Evolutionary conservation across 2,113 vertebrate genomes (phyloP).

Genomic region (Dromaius novaehollandiae): DNA sequence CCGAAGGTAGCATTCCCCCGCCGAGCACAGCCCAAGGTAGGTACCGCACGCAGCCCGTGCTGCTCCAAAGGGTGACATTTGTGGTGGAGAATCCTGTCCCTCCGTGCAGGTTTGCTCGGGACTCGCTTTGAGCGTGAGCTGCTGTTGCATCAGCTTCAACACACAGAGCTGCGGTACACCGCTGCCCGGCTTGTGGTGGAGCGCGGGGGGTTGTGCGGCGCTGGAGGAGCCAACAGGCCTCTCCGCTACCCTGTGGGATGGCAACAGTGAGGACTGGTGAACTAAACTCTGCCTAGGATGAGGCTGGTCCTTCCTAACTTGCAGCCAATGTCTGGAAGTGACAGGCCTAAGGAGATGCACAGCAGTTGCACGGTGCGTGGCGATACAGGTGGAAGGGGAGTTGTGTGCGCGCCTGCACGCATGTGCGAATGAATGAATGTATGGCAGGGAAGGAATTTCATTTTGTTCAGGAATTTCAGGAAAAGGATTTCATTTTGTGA

Average conservation of each 20-base stretch:
- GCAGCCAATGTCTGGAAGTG: background rate
- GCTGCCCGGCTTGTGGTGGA: background rate
- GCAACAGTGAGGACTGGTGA: background rate
- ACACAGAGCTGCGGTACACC: fast-evolving
- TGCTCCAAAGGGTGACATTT: background rate
- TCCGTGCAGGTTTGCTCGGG: background rate
- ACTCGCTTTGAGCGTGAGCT: background rate
- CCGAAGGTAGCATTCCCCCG: constrained; percentile 99
- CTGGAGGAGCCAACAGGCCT: background rate
- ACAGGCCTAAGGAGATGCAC: background rate
- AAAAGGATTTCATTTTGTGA: background rate
- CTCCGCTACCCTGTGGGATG: background rate
- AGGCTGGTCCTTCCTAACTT: background rate
- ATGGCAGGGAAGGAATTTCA: background rate
- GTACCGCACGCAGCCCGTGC: constrained; percentile 30
- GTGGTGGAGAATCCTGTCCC: background rate
- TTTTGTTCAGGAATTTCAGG: background rate
- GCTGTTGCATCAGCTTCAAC: background rate
- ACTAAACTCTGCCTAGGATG: background rate
- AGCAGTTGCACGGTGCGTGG: background rate
- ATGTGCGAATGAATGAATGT: background rate
- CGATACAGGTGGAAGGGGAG: background rate
- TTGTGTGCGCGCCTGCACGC: fast-evolving
- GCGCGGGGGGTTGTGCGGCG: background rate
- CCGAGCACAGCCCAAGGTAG: constrained; percentile 98